Evolutionary conservation across 2,797 vertebrate genomes (phyloP), one percentile per base, ranked within the genome.

Genomic region (Phylloscopus collybita): DNA sequence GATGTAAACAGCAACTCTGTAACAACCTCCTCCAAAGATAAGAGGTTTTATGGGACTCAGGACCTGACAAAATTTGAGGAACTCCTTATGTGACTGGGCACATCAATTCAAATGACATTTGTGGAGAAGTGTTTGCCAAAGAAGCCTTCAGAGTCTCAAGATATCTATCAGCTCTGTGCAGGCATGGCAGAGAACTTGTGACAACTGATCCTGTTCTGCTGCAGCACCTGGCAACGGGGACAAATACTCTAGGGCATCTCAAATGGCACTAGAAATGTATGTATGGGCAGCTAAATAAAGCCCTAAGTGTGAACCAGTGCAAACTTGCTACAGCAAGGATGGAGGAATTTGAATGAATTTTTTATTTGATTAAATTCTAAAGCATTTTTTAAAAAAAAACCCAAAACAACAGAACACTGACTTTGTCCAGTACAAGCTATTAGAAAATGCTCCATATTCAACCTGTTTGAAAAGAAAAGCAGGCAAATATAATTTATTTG

Each of bases 121-220:
- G 25, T 5, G 30, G 40, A 75, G 44, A 76, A 47, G 8, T 40
- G 44, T 53, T 45, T 50, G 66, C 21, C 57, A 20, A 32, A 34
- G 80, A 49, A 80, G 51, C 51, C 44, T 72, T 36, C 2, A 8
- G 56, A 32, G 40, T 36, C 25, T 42, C 20, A 11, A 40, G 64
- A 8, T 26, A 49, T 13, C 53, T 6, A 2, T n/a, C 51, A 70
- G 69, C 45, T 80, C 57, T 38, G 21, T 2, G 62, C 32, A 49
- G 67, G 32, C 69, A 53, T 0, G 0, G 50, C n/a, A 65, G 45
- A 76, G 53, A 32, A 90, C 57, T 66, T 13, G 25, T 0, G 13
- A 54, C 69, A 93, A 67, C 25, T 6, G 15, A 61, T 10, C 51
- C 32, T 30, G 49, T n/a, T 47, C 70, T 40, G 27, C 72, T 60